A percentile compares a stretch with the other conserved stretches of the same genome.
phyloP scores from a whole-genome alignment of 2,113 vertebrate genomes.

The Halcyon senegalensis region DNA sequence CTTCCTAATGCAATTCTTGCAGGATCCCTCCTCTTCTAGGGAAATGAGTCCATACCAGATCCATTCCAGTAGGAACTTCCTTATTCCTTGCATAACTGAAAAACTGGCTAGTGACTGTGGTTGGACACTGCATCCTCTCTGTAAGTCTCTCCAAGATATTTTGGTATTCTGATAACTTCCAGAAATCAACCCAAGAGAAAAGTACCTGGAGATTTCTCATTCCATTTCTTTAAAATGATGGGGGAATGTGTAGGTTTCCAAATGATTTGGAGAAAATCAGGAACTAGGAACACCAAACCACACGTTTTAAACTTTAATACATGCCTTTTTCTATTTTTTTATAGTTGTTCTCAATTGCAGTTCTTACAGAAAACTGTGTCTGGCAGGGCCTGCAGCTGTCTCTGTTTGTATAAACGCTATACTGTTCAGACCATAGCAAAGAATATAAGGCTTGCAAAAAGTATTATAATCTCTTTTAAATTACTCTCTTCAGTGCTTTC shows the following conservation, averaged over 20 bases:
- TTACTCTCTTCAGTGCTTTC: neutral
- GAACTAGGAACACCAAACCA: neutral
- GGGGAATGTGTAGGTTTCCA: neutral
- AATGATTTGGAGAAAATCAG: neutral
- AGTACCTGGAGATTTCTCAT: neutral
- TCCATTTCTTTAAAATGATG: neutral
- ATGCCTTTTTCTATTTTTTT: neutral
- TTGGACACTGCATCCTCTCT: neutral
- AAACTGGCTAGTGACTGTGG: neutral
- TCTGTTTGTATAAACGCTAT: conserved; percentile 5
- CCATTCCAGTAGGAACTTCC: neutral
- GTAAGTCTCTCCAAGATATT: neutral
- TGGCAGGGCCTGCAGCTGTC: conserved; percentile 4
- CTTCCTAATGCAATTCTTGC: neutral
- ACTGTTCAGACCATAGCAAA: conserved; percentile 3
- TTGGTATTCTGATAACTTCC: neutral
- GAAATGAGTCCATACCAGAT: neutral
- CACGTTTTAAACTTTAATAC: neutral
- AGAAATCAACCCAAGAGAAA: conserved; percentile 1
- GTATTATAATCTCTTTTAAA: neutral
- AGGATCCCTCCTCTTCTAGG: neutral
- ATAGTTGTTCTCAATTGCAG: neutral
- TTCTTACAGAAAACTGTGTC: conserved; percentile 27
- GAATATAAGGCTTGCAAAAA: conserved; percentile 1
- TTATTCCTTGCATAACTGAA: neutral